Evolutionary conservation across 2,113 vertebrate genomes (phyloP).

Genomic region (Cygnus atratus): DNA sequence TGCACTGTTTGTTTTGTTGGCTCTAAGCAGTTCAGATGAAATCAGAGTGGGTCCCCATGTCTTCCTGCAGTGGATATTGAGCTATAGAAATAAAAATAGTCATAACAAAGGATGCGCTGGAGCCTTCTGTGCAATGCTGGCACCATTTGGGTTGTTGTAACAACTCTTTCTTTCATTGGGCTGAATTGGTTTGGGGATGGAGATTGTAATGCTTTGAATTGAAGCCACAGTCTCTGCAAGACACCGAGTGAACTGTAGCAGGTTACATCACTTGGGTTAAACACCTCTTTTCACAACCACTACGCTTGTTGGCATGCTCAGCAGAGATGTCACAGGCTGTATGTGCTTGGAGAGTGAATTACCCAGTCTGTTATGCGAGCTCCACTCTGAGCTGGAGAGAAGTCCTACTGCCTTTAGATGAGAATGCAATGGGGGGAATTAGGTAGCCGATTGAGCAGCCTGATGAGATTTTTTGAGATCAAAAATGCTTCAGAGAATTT

Average conservation of each 20-base stretch:
- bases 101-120: not conserved
- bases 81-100: constrained; percentile 18
- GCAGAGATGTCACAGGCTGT: not conserved
- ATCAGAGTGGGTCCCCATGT: not conserved
- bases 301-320: not conserved
- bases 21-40: not conserved
- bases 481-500: not conserved
- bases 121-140: constrained; percentile 23
- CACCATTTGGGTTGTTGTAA: not conserved
- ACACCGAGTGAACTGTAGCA: not conserved
- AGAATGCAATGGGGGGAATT: not conserved
- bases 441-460: not conserved
- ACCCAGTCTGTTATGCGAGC: not conserved
- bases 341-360: not conserved
- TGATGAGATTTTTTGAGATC: not conserved
- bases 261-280: not conserved
- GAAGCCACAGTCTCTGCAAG: constrained; percentile 6
- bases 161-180: constrained; percentile 24
- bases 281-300: not conserved
- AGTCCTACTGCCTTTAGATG: not conserved
- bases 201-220: constrained; percentile 12
- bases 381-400: not conserved
- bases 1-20: not conserved
- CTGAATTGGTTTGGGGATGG: not conserved
- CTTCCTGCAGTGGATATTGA: not conserved